Percentiles rank a stretch among this genome's conserved stretches.
Conservation (phyloP, 2,888 invertebrate genomes). For the Athalia circularis region DNA sequence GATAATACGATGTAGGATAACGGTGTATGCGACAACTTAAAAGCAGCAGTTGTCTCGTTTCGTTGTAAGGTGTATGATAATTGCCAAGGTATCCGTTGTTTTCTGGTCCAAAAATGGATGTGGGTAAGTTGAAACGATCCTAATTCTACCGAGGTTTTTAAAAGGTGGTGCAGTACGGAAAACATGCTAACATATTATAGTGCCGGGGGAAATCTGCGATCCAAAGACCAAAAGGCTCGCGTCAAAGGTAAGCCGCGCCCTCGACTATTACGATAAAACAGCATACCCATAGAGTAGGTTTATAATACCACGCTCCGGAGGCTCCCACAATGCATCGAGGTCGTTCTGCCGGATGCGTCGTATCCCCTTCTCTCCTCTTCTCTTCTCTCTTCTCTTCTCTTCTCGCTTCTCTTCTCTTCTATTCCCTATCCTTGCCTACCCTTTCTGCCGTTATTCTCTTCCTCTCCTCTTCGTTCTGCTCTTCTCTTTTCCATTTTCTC, state of each 20-base stretch:
- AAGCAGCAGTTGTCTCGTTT: neutral
- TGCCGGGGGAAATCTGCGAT: neutral
- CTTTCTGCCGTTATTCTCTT: too few relatives aligned
- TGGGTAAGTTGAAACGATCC: too few relatives aligned
- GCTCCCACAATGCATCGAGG: slow-evolving; percentile 45
- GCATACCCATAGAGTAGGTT: slow-evolving; percentile 31
- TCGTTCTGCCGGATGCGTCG: slow-evolving; percentile 46
- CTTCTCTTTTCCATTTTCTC: neutral
- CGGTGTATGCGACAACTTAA: slow-evolving; percentile 22
- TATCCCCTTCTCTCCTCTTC: slow-evolving; percentile 19
- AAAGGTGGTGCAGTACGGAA: neutral
- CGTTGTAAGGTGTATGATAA: neutral
- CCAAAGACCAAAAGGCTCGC: slow-evolving; percentile 19
- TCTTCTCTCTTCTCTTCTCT: slow-evolving; percentile 38
- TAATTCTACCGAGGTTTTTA: too few relatives aligned
- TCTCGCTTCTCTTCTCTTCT: slow-evolving; percentile 21
- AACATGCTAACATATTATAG: neutral
- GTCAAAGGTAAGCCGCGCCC: slow-evolving; percentile 44
- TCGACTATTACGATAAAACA: slow-evolving; percentile 41
- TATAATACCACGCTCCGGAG: slow-evolving; percentile 47
- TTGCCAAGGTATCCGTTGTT: neutral
- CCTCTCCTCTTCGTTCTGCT: neutral
- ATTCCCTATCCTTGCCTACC: slow-evolving; percentile 43
- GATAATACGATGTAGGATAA: slow-evolving; percentile 16
- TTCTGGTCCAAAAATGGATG: too few relatives aligned